These are phyloP conservation scores for Gasterosteus nipponicus DNA, from an alignment of 2,113 vertebrate genomes.

Conservation along the genomic window DNA sequence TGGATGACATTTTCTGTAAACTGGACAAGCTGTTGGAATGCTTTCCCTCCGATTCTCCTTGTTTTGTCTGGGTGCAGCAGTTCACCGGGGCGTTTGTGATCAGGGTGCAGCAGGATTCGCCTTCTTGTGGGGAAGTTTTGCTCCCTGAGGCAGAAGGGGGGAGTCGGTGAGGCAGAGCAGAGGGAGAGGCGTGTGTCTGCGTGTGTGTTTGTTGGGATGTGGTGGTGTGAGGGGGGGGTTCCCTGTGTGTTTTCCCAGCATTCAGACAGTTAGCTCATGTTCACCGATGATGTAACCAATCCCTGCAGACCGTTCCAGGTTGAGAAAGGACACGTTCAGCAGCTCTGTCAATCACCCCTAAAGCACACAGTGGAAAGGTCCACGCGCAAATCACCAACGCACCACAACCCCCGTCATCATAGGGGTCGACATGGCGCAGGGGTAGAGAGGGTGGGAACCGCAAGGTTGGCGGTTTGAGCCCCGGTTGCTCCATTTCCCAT, in stretches of 20 bases:
- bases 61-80: slow-evolving; percentile 31
- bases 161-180: not conserved
- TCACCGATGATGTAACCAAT: slow-evolving; percentile 67
- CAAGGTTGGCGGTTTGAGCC: too few relatives aligned
- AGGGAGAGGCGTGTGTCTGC: not conserved
- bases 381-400: too few relatives aligned
- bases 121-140: not conserved
- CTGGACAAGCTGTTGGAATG: not conserved
- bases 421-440: too few relatives aligned
- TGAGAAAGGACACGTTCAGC: slow-evolving; percentile 14
- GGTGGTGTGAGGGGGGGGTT: not conserved
- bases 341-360: slow-evolving; percentile 22
- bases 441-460: too few relatives aligned
- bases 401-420: too few relatives aligned
- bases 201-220: not conserved
- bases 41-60: slow-evolving; percentile 17
- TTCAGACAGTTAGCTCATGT: slow-evolving; percentile 52
- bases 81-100: slow-evolving; percentile 20
- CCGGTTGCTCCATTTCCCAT: too few relatives aligned
- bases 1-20: slow-evolving; percentile 33
- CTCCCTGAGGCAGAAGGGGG: not conserved
- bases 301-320: slow-evolving; percentile 36
- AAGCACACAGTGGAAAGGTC: too few relatives aligned
- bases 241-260: slow-evolving; percentile 54
- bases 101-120: slow-evolving; percentile 14